Evolutionary conservation across 2,888 invertebrate species (phyloP), one percentile per base, ranked within the genome.

Genomic region (Agrochola macilenta): DNA sequence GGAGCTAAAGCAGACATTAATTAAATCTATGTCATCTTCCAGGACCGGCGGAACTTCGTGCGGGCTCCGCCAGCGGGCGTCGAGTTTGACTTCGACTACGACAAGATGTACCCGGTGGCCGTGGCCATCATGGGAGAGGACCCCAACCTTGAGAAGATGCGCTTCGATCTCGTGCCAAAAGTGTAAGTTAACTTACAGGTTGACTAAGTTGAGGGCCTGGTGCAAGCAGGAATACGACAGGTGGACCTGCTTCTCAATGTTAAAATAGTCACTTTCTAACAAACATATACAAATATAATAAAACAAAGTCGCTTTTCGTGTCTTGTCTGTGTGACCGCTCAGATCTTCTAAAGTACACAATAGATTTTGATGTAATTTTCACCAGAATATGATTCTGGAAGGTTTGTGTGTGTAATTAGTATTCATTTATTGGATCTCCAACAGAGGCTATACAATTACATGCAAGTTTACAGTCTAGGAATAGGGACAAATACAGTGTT

Each of bases 131-230:
- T 99, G 97, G 98, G 98, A 89, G 98, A 99, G 94, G 99, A 99
- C 96, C 98, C 99, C 83, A 99, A 99, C 96, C 97, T 99, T 92
- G 98, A 99, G 96, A 99, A 99, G 97, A 99, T 99, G 99, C 98
- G 99, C 96, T 99, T 99, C 97, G 99, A 99, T 95, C 98, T 99
- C 93, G 99, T 99, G 94, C 99, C 99, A 92, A 99, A 99, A 98
- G 98, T 99, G 99, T 99, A 96, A 98, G 99, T 58, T 57, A n/a
- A 9, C 23, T 23, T 54, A 20, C 0, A 20, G 52, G 23, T 52
- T 52, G 52, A 3, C 52, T 20, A 52, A 7, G 20, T 52, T 52
- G 7, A 20, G 20, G 20, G 52, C 20, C 20, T 43, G 49, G 7
- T 52, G 20, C 2, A 52, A 20, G 52, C 2, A 35, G 11, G 20